Evolutionary conservation across 2,888 invertebrate species (phyloP), one percentile per base, ranked within the genome.

Genomic region (Actias luna): DNA sequence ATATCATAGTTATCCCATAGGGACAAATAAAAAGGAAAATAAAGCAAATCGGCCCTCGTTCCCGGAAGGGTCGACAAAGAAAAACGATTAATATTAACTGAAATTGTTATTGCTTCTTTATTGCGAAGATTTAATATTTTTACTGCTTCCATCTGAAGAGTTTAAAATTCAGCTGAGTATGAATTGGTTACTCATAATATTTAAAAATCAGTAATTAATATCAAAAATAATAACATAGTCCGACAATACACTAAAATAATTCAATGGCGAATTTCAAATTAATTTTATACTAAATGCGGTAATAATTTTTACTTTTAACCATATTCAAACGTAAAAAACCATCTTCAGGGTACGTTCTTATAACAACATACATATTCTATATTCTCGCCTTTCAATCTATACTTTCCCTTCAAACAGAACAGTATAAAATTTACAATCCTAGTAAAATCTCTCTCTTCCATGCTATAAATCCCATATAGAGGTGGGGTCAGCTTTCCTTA

Each of bases 51-150:
- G 85, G 77, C 77, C 74, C 75, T 72, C 75, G 72, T 74, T 74
- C 76, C 73, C 79, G 85, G 89, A 89, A 89, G 91, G 92, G 92
- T 87, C 88, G 80, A 76, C 84, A 85, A 90, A 92, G 92, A 90
- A 92, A 90, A 92, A 81, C 92, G 90, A 92, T 92, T 92, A 92
- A 92, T 92, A 92, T 92, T 91, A 92, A 92, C 91, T 90, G 88
- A 88, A 88, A 91, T 87, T 84, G 89, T 91, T 89, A 90, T 88
- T 70, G 88, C 78, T 82, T 81, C 81, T 85, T 86, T 87, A 89
- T 85, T 80, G 82, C 78, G 71, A 67, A 80, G 80, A 84, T 87
- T 87, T 89, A 88, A 91, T 90, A 91, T 89, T 89, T 90, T 91
- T 87, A 89, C 81, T 84, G 80, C 81, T 72, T 77, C 75, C 77